phyloP scores from a whole-genome alignment of 2,888 invertebrate species.

The Xanthorhoe spadicearia region DNA sequence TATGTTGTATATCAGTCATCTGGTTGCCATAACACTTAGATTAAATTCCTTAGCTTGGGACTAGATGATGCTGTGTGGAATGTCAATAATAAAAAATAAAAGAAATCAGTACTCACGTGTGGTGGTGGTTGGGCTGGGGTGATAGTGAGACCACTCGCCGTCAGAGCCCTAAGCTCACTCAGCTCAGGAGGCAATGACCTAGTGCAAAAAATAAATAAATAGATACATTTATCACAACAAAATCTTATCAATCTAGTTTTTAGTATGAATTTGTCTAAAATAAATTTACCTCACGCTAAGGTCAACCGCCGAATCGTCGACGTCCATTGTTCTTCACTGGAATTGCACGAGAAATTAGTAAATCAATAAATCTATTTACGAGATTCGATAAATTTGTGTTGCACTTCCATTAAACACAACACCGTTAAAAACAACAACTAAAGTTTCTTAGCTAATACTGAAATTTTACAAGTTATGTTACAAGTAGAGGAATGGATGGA shows the following conservation, averaged over 20 bases:
- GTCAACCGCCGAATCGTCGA: conserved; percentile 95
- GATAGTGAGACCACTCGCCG: conserved; percentile 86
- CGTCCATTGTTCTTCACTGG: conserved; percentile 89
- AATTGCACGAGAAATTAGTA: conserved; percentile 56
- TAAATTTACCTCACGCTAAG: conserved; percentile 90
- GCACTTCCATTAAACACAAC: background rate
- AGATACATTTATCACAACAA: conserved; percentile 11
- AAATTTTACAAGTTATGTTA: background rate
- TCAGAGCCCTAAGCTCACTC: conserved; percentile 85
- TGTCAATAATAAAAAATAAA: background rate
- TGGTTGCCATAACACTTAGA: no score
- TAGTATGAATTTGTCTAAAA: conserved; percentile 31
- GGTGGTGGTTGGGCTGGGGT: conserved; percentile 86
- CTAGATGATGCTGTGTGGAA: background rate
- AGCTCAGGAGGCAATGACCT: conserved; percentile 81
- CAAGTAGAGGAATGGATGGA: conserved; percentile 18
- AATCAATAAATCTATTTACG: conserved; percentile 50
- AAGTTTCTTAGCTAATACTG: background rate
- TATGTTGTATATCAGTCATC: no score
- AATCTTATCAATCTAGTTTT: conserved; percentile 32
- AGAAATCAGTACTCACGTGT: conserved; percentile 66
- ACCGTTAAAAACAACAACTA: conserved; percentile 1
- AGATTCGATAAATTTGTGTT: conserved; percentile 24
- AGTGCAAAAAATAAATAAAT: conserved; percentile 30
- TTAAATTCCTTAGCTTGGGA: no score